These are phyloP conservation scores for Nannoperca obscura DNA, from an alignment of 2,797 vertebrate genomes.

Conservation along the genomic window DNA sequence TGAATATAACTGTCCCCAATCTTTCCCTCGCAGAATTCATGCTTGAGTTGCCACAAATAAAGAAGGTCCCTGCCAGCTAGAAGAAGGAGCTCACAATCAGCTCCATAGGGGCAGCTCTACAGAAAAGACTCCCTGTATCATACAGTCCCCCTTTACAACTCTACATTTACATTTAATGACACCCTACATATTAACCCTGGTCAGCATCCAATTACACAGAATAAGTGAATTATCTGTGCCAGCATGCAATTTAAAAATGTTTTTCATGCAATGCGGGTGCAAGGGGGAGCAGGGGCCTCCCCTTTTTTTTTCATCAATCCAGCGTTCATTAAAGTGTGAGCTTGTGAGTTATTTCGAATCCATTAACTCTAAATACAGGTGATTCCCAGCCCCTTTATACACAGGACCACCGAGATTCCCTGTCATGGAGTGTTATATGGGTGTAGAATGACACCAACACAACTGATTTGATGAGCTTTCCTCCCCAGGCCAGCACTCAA, in stretches of 20 bases:
- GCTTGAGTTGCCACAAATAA: conserved; percentile 99
- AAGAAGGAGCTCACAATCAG: conserved; percentile 93
- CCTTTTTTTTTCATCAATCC: conserved; percentile 91
- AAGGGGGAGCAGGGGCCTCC: conserved; percentile 62
- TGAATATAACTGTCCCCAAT: conserved; percentile 99
- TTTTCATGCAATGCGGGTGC: conserved; percentile 90
- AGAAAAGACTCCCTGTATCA: conserved; percentile 98
- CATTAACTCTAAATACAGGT: conserved; percentile 96
- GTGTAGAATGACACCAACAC: conserved; percentile 81
- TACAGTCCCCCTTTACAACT: conserved; percentile 97
- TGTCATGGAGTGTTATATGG: conserved; percentile 81
- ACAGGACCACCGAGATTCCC: conserved; percentile 89
- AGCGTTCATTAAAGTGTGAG: conserved; percentile 93
- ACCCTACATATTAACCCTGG: conserved; percentile 99
- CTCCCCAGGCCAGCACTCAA: conserved; percentile 73
- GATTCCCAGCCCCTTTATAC: conserved; percentile 87
- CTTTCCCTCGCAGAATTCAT: conserved; percentile 97
- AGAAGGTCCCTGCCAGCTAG: conserved; percentile 87
- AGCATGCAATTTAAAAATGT: conserved; percentile 98
- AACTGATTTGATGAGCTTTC: conserved; percentile 84
- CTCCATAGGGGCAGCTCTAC: conserved; percentile 88
- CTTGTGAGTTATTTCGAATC: conserved; percentile 93
- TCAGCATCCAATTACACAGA: conserved; percentile 99
- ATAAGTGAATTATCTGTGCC: conserved; percentile 99
- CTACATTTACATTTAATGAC: conserved; percentile 99